phyloP scores from a whole-genome alignment of 53 echinoderm and acorn worm species.

The Henricia sp. region DNA sequence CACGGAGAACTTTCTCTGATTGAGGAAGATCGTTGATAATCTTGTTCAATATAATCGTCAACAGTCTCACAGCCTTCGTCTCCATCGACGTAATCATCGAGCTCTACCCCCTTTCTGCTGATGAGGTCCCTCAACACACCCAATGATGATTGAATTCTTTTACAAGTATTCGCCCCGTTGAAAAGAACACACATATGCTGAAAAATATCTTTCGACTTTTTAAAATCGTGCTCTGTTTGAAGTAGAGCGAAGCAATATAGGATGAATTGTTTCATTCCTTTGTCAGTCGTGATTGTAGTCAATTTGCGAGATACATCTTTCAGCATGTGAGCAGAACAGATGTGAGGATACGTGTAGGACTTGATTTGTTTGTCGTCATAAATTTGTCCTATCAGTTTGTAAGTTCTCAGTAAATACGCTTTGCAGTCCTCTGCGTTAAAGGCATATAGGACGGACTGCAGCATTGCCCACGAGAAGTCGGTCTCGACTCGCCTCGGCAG shows the following conservation, averaged over 20 bases:
- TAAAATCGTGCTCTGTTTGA: slow-evolving; percentile 14
- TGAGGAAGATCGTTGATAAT: not conserved
- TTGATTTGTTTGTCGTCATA: not conserved
- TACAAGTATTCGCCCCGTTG: not conserved
- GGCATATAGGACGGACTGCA: slow-evolving; percentile 44
- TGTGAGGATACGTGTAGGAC: slow-evolving; percentile 50
- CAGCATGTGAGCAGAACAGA: slow-evolving; percentile 62
- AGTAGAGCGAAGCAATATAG: slow-evolving; percentile 49
- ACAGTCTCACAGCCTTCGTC: not conserved
- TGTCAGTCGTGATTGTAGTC: slow-evolving; percentile 13
- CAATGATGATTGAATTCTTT: not conserved
- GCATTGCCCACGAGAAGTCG: slow-evolving; percentile 63
- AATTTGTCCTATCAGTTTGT: not conserved
- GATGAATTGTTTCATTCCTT: slow-evolving; percentile 23
- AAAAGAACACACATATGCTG: slow-evolving; percentile 34
- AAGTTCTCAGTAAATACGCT: slow-evolving; percentile 24
- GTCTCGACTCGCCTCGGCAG: slow-evolving; percentile 53
- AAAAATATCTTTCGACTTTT: slow-evolving; percentile 16
- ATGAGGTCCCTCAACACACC: not conserved
- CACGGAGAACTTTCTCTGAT: slow-evolving; percentile 17
- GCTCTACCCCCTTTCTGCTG: not conserved
- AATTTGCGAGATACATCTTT: slow-evolving; percentile 47
- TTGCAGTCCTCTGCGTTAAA: slow-evolving; percentile 54
- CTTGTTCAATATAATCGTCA: not conserved
- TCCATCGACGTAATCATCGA: not conserved